These are phyloP conservation scores for Nanorana parkeri DNA, from an alignment of 2,113 vertebrate genomes.

Conservation along the genomic window DNA sequence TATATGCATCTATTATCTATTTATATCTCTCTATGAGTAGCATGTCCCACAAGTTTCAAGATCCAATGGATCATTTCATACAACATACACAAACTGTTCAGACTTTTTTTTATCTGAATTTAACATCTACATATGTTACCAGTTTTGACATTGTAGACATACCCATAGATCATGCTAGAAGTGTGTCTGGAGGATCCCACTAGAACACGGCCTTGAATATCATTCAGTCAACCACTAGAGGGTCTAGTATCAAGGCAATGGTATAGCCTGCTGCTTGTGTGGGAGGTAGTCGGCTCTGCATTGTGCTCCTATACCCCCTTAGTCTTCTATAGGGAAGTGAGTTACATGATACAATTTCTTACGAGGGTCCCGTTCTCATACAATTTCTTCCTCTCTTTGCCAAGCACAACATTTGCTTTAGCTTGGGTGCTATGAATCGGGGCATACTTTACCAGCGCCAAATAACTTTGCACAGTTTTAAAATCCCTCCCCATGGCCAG, in stretches of 20 bases:
- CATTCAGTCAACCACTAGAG: slow-evolving; percentile 36
- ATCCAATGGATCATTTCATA: no score
- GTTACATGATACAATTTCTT: background rate
- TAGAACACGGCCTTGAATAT: no score
- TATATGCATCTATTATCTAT: no score
- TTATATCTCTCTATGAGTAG: no score
- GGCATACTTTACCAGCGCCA: background rate
- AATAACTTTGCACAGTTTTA: slow-evolving; percentile 6
- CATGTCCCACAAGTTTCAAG: no score
- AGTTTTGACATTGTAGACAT: no score
- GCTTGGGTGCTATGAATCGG: background rate
- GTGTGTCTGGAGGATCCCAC: no score
- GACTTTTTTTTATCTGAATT: no score
- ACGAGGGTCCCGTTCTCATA: background rate
- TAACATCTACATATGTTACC: no score
- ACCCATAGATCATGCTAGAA: no score
- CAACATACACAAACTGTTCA: no score
- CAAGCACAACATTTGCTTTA: slow-evolving; percentile 6
- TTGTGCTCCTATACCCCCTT: background rate
- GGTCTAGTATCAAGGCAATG: slow-evolving; percentile 35
- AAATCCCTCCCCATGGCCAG: background rate
- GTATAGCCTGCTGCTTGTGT: background rate
- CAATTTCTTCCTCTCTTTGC: background rate
- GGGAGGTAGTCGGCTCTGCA: background rate
- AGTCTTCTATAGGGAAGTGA: background rate